Base-by-base conservation (phyloP, 2,113 vertebrate species). In the Microtus oregoni region DNA sequence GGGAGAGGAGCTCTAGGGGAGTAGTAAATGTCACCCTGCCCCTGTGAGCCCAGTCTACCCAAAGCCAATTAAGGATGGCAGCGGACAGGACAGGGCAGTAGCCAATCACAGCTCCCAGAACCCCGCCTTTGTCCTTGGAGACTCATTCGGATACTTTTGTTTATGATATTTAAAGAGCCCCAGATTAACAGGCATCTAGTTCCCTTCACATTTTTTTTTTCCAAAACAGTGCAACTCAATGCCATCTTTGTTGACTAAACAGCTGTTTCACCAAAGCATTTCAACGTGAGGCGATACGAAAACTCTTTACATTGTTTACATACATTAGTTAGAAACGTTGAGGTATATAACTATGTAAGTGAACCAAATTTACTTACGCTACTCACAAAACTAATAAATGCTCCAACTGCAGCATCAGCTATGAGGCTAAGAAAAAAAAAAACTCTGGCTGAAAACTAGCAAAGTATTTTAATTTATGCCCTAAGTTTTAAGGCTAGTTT, bases 91-190 rank as follows among this genome's bases (percentile, higher is more conserved):
- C 97, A 97, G 97, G 97, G 95, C 61, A 98, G 68, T 95, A 97
- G 98, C 97, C 98, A 98, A 98, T 98, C 98, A 98, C 98, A 97
- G 93, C 88, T 94, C 93, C 75, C 98, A 98, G 98, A 99, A 99
- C 98, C 99, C 97, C 93, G 99, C 98, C 99, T 99, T 98, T 99
- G 99, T 98, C 99, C 99, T 99, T 99, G 99, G 95, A 98, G 98
- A 98, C 98, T 97, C 98, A 98, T 98, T 97, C 97, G 96, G 98
- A 97, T 98, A 98, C 97, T 98, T 98, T 97, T 98, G 97, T 97
- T 98, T 98, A 97, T 97, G 96, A 98, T 98, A 97, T 98, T 98
- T 98, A 98, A 98, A 98, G 89, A 98, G 96, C 96, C 97, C 96
- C 97, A 98, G 96, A 98, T 97, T 97, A 98, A 97, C 96, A 97